Base-by-base conservation (phyloP, 2,113 vertebrate genomes). In the Acanthisitta chloris region DNA sequence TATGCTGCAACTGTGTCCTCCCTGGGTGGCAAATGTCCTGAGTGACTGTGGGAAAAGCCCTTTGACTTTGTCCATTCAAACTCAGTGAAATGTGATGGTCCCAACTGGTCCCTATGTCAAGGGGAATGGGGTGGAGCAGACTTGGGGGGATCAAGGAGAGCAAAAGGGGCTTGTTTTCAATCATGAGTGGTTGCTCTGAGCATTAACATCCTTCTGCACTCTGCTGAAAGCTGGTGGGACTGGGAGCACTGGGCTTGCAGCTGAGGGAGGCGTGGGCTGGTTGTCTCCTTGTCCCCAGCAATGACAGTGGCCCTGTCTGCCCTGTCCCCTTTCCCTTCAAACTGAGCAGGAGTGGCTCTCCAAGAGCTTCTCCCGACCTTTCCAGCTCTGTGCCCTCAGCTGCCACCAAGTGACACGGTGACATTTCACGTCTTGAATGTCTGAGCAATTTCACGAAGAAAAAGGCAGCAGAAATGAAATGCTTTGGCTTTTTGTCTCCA, bases 381-480 rank as follows among this genome's bases (percentile, higher is more conserved):
- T 91, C 89, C 91, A 66, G 73, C 49, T 88, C 74, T 0, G 6
- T 92, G 90, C 71, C 84, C 89, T 94, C 59, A 86, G 89, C 86
- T 94, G 88, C 83, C 91, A 45, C 76, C 31, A 0, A 90, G 82
- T 92, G 86, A 90, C 92, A 92, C 0, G 7, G 81, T 95, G 96
- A 91, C 96, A 96, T 95, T 90, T 96, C 86, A 62, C 62, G 9
- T 92, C 65, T 81, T 40, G 59, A 65, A 64, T 9, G 59, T 95
- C 95, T 87, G 91, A 91, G 84, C 86, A 45, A 54, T 96, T 86
- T 76, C 64, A 24, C 12, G 18, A 65, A 81, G 71, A 21, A 81
- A 58, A 86, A 90, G 12, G 45, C 72, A 66, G 17, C 38, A 72
- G 55, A 79, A 77, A 55, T 33, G 52, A 87, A 91, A 90, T 19